A percentile compares a stretch with the other conserved stretches of the same genome.
phyloP scores from a whole-genome alignment of 2,888 invertebrate species.

The Drosophila mayaguana region DNA sequence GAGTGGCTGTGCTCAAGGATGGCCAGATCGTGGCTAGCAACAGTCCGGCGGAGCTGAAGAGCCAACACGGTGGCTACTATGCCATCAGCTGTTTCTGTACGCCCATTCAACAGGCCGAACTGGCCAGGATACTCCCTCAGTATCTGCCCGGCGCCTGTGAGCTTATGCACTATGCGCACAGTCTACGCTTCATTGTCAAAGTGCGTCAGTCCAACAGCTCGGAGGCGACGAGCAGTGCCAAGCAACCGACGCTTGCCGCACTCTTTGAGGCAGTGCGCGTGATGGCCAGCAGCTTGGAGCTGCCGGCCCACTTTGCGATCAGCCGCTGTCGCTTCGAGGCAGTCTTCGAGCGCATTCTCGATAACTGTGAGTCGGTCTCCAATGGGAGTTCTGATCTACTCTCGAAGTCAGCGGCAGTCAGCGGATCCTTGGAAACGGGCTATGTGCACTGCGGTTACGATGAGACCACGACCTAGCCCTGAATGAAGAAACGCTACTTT shows the following conservation, averaged over 20 bases:
- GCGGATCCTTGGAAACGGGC: slow-evolving; percentile 72
- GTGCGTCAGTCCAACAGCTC: slow-evolving; percentile 15
- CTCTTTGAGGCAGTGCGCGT: slow-evolving; percentile 57
- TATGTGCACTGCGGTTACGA: slow-evolving; percentile 82
- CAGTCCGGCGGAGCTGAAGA: slow-evolving; percentile 80
- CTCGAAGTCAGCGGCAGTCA: slow-evolving; percentile 61
- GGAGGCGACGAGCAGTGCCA: background rate
- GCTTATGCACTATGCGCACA: slow-evolving; percentile 81
- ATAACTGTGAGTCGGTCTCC: slow-evolving; percentile 55
- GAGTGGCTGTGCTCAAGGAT: slow-evolving; percentile 84
- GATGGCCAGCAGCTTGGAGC: slow-evolving; percentile 47
- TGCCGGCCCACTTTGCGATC: slow-evolving; percentile 77
- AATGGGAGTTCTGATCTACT: slow-evolving; percentile 44
- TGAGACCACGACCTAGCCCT: slow-evolving; percentile 75
- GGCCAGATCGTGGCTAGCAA: slow-evolving; percentile 84
- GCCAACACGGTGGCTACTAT: slow-evolving; percentile 83
- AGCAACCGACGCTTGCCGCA: slow-evolving; percentile 74
- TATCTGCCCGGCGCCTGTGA: slow-evolving; percentile 75
- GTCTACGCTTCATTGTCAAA: slow-evolving; percentile 82
- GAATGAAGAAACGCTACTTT: background rate
- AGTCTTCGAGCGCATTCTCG: slow-evolving; percentile 84
- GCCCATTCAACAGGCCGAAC: slow-evolving; percentile 65
- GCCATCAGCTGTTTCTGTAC: slow-evolving; percentile 82
- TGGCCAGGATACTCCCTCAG: slow-evolving; percentile 76
- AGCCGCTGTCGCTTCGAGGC: slow-evolving; percentile 84